Evolutionary conservation across 2,113 vertebrate genomes (phyloP).

Genomic region (Pygoscelis antarcticus): DNA sequence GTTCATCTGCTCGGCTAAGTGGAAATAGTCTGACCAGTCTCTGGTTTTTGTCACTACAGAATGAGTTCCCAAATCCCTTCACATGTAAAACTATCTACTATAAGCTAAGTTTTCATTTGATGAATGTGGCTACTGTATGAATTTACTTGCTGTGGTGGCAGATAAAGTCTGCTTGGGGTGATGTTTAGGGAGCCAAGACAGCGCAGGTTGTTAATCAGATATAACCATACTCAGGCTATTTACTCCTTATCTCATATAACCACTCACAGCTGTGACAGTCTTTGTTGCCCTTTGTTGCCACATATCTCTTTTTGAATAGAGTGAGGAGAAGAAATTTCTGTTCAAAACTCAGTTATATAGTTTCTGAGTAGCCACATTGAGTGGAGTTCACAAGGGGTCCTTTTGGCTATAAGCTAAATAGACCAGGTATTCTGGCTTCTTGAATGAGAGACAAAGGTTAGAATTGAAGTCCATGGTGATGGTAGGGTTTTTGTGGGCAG

Average conservation of each 20-base stretch:
- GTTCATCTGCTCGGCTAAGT: not conserved
- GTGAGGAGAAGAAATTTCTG: not conserved
- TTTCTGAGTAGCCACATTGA: not conserved
- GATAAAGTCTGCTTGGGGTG: not conserved
- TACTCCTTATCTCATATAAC: not conserved
- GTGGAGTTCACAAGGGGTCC: not conserved
- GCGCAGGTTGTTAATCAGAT: not conserved
- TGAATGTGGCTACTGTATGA: not conserved
- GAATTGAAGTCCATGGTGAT: not conserved
- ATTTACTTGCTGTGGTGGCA: not conserved
- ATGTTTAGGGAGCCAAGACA: not conserved
- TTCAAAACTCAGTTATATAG: not conserved
- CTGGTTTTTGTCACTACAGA: not conserved
- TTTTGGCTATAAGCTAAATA: not conserved
- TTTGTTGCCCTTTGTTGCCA: not conserved
- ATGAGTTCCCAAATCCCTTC: not conserved
- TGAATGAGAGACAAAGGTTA: not conserved
- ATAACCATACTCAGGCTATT: not conserved
- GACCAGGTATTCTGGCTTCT: not conserved
- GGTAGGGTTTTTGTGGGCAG: not conserved
- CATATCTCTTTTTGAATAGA: not conserved
- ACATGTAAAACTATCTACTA: not conserved
- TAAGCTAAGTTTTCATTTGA: not conserved
- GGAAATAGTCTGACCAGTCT: not conserved
- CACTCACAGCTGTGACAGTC: not conserved